Conservation (phyloP, 2,113 vertebrate species). For the Marmota monax region DNA sequence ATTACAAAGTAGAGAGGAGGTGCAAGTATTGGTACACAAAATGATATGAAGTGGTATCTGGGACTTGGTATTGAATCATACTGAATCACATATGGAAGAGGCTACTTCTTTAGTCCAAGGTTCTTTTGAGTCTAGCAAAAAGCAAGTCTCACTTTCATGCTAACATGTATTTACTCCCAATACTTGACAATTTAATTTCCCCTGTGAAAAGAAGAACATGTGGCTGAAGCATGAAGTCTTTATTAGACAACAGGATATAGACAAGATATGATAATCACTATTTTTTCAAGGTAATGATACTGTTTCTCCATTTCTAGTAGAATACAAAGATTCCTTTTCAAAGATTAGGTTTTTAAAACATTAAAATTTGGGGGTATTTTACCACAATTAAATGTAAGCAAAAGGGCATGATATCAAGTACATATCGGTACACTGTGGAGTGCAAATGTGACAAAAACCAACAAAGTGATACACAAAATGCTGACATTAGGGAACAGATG, state of each 20-base stretch:
- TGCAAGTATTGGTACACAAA: background rate
- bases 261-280: background rate
- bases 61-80: background rate
- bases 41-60: background rate
- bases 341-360: constrained; percentile 36
- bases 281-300: constrained; percentile 44
- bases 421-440: background rate
- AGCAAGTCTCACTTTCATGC: background rate
- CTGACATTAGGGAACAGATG: background rate
- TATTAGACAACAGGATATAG: constrained; percentile 44
- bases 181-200: constrained; percentile 46
- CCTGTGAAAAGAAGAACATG: constrained; percentile 32
- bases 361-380: constrained; percentile 2
- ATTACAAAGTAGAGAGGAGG: background rate
- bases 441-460: background rate
- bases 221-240: background rate
- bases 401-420: background rate
- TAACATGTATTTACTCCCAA: constrained; percentile 23
- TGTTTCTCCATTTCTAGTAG: background rate
- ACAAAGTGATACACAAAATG: background rate
- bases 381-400: constrained; percentile 31
- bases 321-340: constrained; percentile 1
- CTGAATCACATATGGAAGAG: background rate
- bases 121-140: constrained; percentile 9
- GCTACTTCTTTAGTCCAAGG: background rate